These are phyloP conservation scores for Lacerta viridis DNA, from an alignment of 2,797 vertebrate species.

Conservation along the genomic window DNA sequence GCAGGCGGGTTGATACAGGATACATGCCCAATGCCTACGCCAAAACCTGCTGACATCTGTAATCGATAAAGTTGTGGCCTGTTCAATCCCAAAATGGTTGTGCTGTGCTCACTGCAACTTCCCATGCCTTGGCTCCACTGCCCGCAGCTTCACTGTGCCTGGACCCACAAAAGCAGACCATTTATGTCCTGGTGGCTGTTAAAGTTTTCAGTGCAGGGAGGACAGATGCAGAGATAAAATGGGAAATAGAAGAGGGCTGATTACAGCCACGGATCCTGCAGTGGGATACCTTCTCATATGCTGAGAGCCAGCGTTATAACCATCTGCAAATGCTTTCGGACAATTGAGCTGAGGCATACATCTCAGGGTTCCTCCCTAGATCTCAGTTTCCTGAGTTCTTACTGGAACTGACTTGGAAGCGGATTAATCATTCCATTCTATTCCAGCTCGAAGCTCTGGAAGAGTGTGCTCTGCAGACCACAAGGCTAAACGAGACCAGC, in stretches of 20 bases:
- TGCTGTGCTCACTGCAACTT: no score
- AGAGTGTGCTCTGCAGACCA: background rate
- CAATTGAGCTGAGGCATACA: background rate
- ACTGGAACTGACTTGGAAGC: constrained; percentile 17
- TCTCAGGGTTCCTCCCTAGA: background rate
- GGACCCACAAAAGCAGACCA: background rate
- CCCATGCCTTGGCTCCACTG: no score
- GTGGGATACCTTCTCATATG: background rate
- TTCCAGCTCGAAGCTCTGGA: constrained; percentile 9
- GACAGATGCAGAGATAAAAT: background rate
- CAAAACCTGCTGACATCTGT: no score
- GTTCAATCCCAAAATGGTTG: no score
- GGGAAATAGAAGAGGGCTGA: background rate
- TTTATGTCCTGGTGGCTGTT: background rate
- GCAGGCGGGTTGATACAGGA: no score
- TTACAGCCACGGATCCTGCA: background rate
- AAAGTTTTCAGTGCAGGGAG: background rate
- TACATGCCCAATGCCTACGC: no score
- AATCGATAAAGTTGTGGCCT: background rate
- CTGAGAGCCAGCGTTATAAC: background rate
- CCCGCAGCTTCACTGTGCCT: background rate
- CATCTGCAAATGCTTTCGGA: constrained; percentile 33
- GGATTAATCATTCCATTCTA: constrained; percentile 19
- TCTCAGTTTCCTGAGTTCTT: constrained; percentile 38
- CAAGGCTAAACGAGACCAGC: background rate